Conservation (phyloP, 2,113 vertebrate genomes). For the Meleagris gallopavo region DNA sequence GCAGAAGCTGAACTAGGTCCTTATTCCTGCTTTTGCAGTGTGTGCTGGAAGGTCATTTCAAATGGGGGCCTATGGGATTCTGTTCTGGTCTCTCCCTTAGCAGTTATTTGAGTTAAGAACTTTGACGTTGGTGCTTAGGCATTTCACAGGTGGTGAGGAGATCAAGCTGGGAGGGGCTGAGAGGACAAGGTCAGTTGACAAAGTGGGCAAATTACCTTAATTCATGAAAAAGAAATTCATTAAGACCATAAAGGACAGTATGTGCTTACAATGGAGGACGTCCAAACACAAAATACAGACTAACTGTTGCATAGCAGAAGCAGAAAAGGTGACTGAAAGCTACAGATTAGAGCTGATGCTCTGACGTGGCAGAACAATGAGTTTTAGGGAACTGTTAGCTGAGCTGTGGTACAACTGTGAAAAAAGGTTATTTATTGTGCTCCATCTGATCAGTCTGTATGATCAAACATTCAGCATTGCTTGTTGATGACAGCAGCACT, state of each 20-base stretch:
- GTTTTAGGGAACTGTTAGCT: not conserved
- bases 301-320: not conserved
- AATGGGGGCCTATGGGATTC: not conserved
- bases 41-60: not conserved
- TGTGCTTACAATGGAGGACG: not conserved
- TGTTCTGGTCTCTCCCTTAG: not conserved
- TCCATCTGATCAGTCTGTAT: not conserved
- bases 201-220: not conserved
- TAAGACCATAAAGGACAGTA: not conserved
- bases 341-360: not conserved
- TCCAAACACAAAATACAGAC: not conserved
- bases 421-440: not conserved
- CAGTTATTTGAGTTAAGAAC: not conserved
- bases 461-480: not conserved
- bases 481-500: not conserved
- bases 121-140: not conserved
- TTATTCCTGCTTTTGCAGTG: not conserved
- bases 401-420: not conserved
- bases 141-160: not conserved
- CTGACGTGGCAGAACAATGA: accelerated
- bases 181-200: not conserved
- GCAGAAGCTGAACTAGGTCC: not conserved
- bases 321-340: no score
- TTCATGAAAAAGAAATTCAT: not conserved
- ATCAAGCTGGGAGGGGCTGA: not conserved